phyloP scores from a whole-genome alignment of 1,140 invertebrate species.

The Drosophila equinoxialis region DNA sequence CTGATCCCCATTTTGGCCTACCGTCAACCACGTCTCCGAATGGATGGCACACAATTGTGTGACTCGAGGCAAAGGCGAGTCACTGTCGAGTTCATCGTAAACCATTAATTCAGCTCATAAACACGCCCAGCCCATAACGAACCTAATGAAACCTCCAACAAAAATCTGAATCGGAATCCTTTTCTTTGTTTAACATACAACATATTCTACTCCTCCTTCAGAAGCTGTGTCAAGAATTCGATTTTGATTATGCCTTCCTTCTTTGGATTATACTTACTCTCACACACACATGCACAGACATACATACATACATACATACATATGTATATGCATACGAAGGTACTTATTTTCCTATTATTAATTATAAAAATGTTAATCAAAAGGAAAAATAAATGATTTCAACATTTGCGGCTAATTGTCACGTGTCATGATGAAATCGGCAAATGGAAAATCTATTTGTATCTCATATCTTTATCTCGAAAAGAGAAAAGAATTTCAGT shows the following conservation, averaged over 20 bases:
- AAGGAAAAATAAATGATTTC: conserved; percentile 58
- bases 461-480: not conserved
- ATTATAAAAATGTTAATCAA: conserved; percentile 68
- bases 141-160: not conserved
- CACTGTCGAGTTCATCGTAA: conserved; percentile 62
- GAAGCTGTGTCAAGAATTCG: not conserved
- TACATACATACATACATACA: not conserved
- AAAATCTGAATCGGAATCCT: conserved; percentile 9
- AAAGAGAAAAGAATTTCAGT: not conserved
- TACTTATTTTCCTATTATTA: conserved; percentile 52
- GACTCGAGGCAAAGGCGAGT: conserved; percentile 27
- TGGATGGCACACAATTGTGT: conserved; percentile 34
- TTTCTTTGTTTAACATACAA: conserved; percentile 1
- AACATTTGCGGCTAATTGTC: conserved; percentile 76
- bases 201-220: no score
- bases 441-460: conserved; percentile 42
- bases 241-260: conserved; percentile 12
- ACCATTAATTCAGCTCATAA: conserved; percentile 76
- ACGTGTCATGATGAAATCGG: conserved; percentile 30
- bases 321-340: not conserved
- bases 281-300: no score
- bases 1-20: conserved; percentile 38
- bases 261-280: no score
- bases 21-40: conserved; percentile 7
- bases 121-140: conserved; percentile 47